These are phyloP conservation scores for Eurystomus gularis DNA, from an alignment of 2,113 vertebrate genomes.

Conservation along the genomic window DNA sequence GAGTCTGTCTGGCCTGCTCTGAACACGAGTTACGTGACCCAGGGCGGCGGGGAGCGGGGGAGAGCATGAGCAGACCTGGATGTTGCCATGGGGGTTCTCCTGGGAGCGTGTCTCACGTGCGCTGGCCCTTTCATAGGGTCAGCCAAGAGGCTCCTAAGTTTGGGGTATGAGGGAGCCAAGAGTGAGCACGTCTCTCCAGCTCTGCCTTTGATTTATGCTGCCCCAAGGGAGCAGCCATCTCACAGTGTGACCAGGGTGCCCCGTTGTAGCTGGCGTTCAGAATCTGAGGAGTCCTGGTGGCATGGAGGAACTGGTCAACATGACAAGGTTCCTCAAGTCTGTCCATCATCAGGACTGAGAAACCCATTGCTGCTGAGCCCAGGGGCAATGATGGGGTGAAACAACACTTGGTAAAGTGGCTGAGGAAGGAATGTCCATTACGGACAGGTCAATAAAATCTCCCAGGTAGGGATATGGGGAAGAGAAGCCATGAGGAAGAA, in stretches of 20 bases:
- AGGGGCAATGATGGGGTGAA: background rate
- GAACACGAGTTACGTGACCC: conserved; percentile 1
- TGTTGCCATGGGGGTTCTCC: background rate
- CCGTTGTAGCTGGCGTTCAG: rapidly evolving
- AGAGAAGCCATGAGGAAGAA: background rate
- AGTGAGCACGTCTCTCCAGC: background rate
- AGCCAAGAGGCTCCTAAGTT: background rate
- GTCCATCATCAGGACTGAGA: background rate
- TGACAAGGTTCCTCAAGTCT: background rate
- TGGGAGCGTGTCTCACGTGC: rapidly evolving
- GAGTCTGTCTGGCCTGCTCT: conserved; percentile 54
- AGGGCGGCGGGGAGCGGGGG: background rate
- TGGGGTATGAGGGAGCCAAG: rapidly evolving
- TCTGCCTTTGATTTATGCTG: background rate
- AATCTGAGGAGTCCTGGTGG: background rate
- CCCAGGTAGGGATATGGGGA: background rate
- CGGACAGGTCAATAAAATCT: background rate
- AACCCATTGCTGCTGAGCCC: background rate
- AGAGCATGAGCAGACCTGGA: background rate
- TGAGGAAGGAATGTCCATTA: background rate
- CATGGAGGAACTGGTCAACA: rapidly evolving
- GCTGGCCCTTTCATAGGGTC: background rate
- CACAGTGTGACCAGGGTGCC: background rate
- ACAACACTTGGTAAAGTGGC: background rate
- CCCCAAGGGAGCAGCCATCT: background rate